Percentiles rank a stretch among this genome's conserved stretches.
phyloP scores from a whole-genome alignment of 2,888 invertebrate genomes.

The Synanthedon formicaeformis region DNA sequence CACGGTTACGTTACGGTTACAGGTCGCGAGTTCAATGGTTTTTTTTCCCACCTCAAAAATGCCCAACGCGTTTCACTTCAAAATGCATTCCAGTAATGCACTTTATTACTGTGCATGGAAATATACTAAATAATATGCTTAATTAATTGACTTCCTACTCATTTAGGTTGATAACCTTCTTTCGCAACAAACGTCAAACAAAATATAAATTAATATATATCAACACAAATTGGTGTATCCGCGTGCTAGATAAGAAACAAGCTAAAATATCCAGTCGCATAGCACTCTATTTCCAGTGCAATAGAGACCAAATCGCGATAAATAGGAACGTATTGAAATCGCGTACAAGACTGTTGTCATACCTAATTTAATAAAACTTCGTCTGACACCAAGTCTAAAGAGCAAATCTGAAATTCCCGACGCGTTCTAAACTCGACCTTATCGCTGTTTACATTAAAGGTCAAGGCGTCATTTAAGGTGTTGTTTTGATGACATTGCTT shows the following conservation, averaged over 20 bases:
- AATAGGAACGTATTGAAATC: not conserved
- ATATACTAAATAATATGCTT: no score
- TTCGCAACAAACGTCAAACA: not conserved
- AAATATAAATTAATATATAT: not conserved
- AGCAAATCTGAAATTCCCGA: not conserved
- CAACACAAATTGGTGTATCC: conserved; percentile 2
- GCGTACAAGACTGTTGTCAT: not conserved
- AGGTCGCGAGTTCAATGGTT: no score
- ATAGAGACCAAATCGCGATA: not conserved
- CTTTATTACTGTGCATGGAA: no score
- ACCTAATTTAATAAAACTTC: not conserved
- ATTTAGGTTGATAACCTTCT: not conserved
- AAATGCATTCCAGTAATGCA: no score
- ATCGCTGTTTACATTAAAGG: no score
- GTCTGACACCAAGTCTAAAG: not conserved
- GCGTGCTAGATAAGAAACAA: conserved; percentile 5
- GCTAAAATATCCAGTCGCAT: not conserved
- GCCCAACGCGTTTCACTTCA: no score
- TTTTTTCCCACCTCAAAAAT: no score
- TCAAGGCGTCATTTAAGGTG: no score
- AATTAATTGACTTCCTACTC: no score
- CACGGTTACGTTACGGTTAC: no score
- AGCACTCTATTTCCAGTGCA: not conserved
- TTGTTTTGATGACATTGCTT: no score
- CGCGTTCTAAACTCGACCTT: no score